These are phyloP conservation scores for Nymphalis c-album DNA, from an alignment of 2,888 invertebrate species.

Conservation along the genomic window DNA sequence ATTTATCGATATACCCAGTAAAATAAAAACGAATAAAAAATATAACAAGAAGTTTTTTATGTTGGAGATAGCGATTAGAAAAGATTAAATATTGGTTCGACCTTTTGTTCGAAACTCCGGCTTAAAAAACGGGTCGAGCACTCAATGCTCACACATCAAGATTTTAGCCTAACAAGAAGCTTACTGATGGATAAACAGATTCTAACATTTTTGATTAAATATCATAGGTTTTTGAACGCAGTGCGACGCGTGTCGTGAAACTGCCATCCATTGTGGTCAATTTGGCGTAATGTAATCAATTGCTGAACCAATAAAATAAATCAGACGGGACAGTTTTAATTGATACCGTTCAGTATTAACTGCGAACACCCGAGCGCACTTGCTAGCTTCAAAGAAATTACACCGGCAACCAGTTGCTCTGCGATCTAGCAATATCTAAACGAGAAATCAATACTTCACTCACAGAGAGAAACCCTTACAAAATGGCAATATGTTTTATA, in stretches of 20 bases:
- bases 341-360: slow-evolving; percentile 75
- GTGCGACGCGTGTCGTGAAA: slow-evolving; percentile 55
- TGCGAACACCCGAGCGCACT: slow-evolving; percentile 47
- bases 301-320: slow-evolving; percentile 80
- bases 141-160: not conserved
- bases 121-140: not conserved
- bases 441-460: slow-evolving; percentile 20
- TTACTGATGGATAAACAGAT: not conserved
- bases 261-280: slow-evolving; percentile 76
- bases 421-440: slow-evolving; percentile 23
- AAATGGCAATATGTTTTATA: not conserved
- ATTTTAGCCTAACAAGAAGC: not conserved
- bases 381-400: slow-evolving; percentile 34
- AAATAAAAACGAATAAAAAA: not conserved
- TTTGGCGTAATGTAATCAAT: slow-evolving; percentile 81
- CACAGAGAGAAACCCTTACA: not conserved
- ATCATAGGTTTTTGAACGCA: slow-evolving; percentile 56
- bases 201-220: slow-evolving; percentile 31
- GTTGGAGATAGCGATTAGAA: too few relatives aligned
- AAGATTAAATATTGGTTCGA: not conserved
- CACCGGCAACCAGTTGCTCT: slow-evolving; percentile 36
- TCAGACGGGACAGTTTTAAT: slow-evolving; percentile 79
- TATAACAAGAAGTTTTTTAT: not conserved
- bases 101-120: not conserved
- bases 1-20: too few relatives aligned